These are phyloP conservation scores for Antigone vipio DNA, from an alignment of 2,113 vertebrate genomes.

Conservation along the genomic window DNA sequence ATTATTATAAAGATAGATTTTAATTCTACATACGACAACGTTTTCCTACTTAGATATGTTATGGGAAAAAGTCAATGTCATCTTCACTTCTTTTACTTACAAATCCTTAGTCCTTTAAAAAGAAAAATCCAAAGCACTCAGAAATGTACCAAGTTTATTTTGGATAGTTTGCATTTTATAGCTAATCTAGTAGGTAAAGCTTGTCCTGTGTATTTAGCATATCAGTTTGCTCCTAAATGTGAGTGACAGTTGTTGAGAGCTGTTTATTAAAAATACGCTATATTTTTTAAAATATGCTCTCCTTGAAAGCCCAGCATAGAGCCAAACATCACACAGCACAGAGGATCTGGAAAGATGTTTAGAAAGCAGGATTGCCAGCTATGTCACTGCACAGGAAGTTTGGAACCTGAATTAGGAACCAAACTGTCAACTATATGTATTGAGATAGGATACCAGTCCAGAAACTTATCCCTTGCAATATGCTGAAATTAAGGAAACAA, in stretches of 20 bases:
- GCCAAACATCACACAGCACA: conserved; percentile 35
- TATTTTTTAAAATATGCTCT: background rate
- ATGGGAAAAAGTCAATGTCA: background rate
- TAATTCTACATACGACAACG: background rate
- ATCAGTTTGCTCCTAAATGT: background rate
- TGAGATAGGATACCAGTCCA: background rate
- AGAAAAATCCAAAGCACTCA: background rate
- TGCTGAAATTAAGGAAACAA: conserved; percentile 1
- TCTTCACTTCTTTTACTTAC: background rate
- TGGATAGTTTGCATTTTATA: background rate
- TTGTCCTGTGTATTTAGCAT: background rate
- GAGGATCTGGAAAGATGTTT: conserved; percentile 29
- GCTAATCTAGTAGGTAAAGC: conserved; percentile 9
- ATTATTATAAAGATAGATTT: background rate
- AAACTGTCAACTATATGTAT: background rate
- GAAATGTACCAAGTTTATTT: background rate
- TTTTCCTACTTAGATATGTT: background rate
- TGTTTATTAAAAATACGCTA: conserved; percentile 26
- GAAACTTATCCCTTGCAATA: background rate
- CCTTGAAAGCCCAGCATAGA: background rate
- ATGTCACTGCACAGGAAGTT: background rate
- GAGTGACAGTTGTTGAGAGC: background rate
- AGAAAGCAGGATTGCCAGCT: conserved; percentile 13
- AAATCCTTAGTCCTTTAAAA: background rate
- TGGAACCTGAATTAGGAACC: background rate